Evolutionary conservation across 2,797 vertebrate genomes (phyloP), one percentile per base, ranked within the genome.

Genomic region (Huso huso): DNA sequence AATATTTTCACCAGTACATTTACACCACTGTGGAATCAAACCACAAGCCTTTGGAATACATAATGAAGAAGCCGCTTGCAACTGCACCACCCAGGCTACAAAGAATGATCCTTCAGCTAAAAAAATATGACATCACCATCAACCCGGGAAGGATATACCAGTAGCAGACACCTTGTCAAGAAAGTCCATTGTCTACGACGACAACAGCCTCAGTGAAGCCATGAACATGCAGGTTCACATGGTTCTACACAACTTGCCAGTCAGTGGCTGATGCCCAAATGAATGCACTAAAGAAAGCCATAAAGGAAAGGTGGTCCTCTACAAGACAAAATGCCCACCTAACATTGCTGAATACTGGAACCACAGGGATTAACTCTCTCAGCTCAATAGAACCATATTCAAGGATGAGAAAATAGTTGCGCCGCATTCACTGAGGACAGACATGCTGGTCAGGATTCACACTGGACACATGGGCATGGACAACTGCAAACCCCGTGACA

Each of bases 381-480:
- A 68, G 8, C 49, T 74, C 1, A 10, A 72, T 6, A 48, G 62
- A 18, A 71, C 66, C n/a, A 48, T 72, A 6, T 75, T 75, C 51
- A 75, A 77, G 51, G 49, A 74, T 51, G 72, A 71, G 63, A 73
- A 68, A 23, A 77, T 72, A 7, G 9, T 68, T 5, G 8, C 68
- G 10, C 70, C 71, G 4, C 18, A 10, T 5, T 50, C 55, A 8
- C 62, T 70, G 6, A 2, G 23, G 6, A 2, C 62, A 68, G 66
- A 67, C 57, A 69, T 69, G 64, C 23, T 37, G 5, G 37, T 5
- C 3, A 37, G 37, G 5, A 37, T 37, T 15, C 63, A 74, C n/a
- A 60, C 66, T 9, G 66, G 69, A 48, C 65, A 68, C 52, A 49
- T 74, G 37, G 67, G 64, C 13, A 70, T 66, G 0, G 51, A 74